These are phyloP conservation scores for Mycalesis mineus DNA, from an alignment of 2,888 invertebrate species.

Conservation along the genomic window DNA sequence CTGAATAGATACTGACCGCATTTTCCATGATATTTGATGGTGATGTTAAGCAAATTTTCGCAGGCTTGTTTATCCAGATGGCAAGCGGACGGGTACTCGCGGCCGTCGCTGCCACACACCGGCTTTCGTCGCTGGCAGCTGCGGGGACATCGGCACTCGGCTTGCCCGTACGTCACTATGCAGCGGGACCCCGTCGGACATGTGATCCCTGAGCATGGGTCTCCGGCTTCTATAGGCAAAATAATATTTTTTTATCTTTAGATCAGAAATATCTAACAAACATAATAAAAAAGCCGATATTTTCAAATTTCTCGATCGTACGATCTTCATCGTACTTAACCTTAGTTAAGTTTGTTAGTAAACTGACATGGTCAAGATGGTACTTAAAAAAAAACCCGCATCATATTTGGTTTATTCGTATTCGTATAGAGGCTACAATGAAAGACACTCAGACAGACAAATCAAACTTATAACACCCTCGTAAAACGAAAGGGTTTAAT, in stretches of 20 bases:
- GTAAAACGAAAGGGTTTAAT: too few relatives aligned
- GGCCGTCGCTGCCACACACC: constrained; percentile 92
- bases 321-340: too few relatives aligned
- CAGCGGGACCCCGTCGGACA: constrained; percentile 86
- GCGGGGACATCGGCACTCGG: constrained; percentile 80
- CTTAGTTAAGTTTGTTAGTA: too few relatives aligned
- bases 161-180: constrained; percentile 81
- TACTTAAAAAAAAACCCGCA: too few relatives aligned
- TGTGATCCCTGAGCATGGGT: constrained; percentile 83
- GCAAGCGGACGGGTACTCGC: constrained; percentile 91
- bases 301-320: too few relatives aligned
- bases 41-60: constrained; percentile 84
- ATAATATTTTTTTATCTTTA: neutral
- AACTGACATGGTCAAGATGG: too few relatives aligned
- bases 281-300: too few relatives aligned
- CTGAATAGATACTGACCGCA: constrained; percentile 83
- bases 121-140: constrained; percentile 84
- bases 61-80: constrained; percentile 91
- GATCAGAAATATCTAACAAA: too few relatives aligned
- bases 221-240: constrained; percentile 73
- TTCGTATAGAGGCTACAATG: too few relatives aligned
- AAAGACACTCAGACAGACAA: too few relatives aligned
- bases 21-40: constrained; percentile 88
- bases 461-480: too few relatives aligned
- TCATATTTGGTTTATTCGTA: too few relatives aligned